phyloP scores from a whole-genome alignment of 1,140 invertebrate genomes.

The Bactericera cockerelli region DNA sequence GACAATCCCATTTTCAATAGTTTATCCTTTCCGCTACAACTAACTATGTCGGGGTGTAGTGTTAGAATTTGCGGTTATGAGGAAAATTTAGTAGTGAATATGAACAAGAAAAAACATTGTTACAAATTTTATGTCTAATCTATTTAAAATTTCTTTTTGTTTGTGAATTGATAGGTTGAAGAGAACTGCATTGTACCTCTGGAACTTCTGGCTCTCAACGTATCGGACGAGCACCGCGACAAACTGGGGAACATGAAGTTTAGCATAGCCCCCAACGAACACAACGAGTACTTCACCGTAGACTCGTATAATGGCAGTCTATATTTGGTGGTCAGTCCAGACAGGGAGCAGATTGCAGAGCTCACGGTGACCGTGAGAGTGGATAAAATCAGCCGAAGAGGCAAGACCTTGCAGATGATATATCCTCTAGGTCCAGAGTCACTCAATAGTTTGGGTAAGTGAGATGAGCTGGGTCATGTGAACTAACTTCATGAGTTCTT shows the following conservation, averaged over 20 bases:
- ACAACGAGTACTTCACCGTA: slow-evolving; percentile 43
- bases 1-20: neutral
- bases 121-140: too few relatives aligned
- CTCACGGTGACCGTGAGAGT: slow-evolving; percentile 53
- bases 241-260: slow-evolving; percentile 24
- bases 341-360: slow-evolving; percentile 43
- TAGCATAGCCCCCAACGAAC: slow-evolving; percentile 38
- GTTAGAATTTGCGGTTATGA: too few relatives aligned
- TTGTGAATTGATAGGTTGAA: slow-evolving; percentile 32
- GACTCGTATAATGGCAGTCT: slow-evolving; percentile 54
- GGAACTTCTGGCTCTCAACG: slow-evolving; percentile 49
- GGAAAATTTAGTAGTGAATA: too few relatives aligned
- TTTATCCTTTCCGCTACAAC: too few relatives aligned
- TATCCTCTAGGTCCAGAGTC: slow-evolving; percentile 53
- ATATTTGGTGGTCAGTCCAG: slow-evolving; percentile 47
- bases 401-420: slow-evolving; percentile 39
- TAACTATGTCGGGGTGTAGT: too few relatives aligned
- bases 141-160: neutral
- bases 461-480: too few relatives aligned
- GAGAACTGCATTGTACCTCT: slow-evolving; percentile 54
- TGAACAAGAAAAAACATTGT: too few relatives aligned
- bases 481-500: too few relatives aligned
- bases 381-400: slow-evolving; percentile 44
- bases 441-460: slow-evolving; percentile 41
- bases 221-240: slow-evolving; percentile 35